These are phyloP conservation scores for Geothlypis trichas DNA, from an alignment of 2,113 vertebrate genomes.

Conservation along the genomic window DNA sequence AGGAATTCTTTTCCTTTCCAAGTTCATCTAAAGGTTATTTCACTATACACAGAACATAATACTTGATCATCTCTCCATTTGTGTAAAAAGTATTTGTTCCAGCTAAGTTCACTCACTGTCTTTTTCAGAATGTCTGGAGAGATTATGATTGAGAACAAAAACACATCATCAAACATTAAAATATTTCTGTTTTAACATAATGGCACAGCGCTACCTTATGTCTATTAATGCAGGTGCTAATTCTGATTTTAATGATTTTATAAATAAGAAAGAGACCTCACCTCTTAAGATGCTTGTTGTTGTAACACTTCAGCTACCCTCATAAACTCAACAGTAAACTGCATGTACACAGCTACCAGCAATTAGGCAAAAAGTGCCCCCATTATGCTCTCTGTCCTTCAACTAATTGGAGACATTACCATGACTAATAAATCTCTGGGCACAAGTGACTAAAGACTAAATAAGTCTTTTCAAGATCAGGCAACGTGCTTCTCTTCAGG, in stretches of 20 bases:
- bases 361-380: background rate
- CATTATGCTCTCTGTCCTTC: slow-evolving; percentile 15
- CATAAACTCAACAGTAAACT: background rate
- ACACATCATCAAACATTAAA: background rate
- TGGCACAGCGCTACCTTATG: background rate
- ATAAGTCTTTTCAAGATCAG: background rate
- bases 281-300: background rate
- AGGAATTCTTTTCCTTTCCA: background rate
- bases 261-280: background rate
- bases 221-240: background rate
- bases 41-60: background rate
- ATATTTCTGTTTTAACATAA: background rate
- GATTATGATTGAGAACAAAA: background rate
- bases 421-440: slow-evolving; percentile 43
- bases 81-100: background rate
- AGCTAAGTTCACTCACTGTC: background rate
- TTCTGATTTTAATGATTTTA: background rate
- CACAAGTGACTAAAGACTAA: slow-evolving; percentile 5
- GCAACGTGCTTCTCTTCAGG: background rate
- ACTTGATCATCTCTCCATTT: background rate
- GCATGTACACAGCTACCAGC: background rate
- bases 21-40: background rate
- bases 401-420: slow-evolving; percentile 26
- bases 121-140: background rate
- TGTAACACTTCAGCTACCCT: background rate